Conservation (phyloP, 2,888 invertebrate species). For the Congeria kusceri region DNA sequence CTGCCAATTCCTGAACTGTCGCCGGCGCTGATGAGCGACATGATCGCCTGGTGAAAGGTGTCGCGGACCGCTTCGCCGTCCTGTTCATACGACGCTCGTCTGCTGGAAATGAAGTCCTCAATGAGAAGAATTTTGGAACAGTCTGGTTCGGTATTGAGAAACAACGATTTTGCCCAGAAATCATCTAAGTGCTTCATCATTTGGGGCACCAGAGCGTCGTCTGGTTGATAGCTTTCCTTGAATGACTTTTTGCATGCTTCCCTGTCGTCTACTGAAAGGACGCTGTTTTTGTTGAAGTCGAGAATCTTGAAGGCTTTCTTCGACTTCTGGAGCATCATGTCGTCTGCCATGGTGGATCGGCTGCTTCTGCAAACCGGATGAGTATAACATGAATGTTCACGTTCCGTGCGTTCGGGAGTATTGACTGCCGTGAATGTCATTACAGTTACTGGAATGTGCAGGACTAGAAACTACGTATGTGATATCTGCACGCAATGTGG, state of each 20-base stretch:
- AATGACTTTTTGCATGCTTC: slow-evolving; percentile 22
- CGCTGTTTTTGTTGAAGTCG: slow-evolving; percentile 26
- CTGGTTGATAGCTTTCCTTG: not conserved
- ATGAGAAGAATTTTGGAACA: slow-evolving; percentile 6
- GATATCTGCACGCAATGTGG: too few relatives aligned
- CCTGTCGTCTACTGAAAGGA: slow-evolving; percentile 9
- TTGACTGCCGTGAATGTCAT: too few relatives aligned
- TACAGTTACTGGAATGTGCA: too few relatives aligned
- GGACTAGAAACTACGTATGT: too few relatives aligned
- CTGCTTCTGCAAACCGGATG: too few relatives aligned
- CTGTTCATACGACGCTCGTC: not conserved
- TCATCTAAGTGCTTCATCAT: slow-evolving; percentile 12
- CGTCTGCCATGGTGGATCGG: not conserved
- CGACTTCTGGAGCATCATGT: slow-evolving; percentile 24
- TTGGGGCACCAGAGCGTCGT: not conserved
- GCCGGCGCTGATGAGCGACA: slow-evolving; percentile 8
- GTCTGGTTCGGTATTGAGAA: slow-evolving; percentile 2
- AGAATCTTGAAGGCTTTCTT: slow-evolving; percentile 15
- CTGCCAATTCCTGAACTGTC: not conserved
- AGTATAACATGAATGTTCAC: too few relatives aligned
- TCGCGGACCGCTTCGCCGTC: not conserved
- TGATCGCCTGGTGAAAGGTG: slow-evolving; percentile 9
- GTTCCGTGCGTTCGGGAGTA: too few relatives aligned
- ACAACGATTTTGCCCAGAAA: slow-evolving; percentile 29
- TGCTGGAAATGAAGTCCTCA: not conserved